These are phyloP conservation scores for Chaetodon auriga DNA, from an alignment of 2,113 vertebrate species.

Conservation along the genomic window DNA sequence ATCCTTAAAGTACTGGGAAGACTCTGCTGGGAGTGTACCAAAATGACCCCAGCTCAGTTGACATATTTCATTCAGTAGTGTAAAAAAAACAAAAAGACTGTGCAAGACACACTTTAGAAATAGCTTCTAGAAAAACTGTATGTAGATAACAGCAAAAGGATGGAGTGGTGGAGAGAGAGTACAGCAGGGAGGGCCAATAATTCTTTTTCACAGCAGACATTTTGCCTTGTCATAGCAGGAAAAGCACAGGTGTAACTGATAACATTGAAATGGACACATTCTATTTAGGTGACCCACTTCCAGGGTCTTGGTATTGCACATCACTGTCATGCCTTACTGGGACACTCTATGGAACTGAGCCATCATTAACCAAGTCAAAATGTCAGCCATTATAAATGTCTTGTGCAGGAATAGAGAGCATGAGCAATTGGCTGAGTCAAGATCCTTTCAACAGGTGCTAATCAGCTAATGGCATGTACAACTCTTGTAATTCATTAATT, in stretches of 20 bases:
- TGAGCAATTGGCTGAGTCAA: constrained; percentile 1
- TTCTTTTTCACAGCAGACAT: background rate
- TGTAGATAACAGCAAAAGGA: background rate
- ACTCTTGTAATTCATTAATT: background rate
- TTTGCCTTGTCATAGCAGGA: background rate
- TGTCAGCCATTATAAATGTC: background rate
- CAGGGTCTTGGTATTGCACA: background rate
- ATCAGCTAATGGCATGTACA: constrained; percentile 13
- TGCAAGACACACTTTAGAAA: constrained; percentile 32
- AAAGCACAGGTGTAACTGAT: background rate
- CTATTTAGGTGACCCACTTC: background rate
- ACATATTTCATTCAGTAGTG: constrained; percentile 32
- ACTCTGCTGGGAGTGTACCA: constrained; percentile 21
- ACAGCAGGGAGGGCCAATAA: background rate
- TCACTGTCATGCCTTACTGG: background rate
- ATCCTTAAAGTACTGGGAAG: constrained; percentile 24
- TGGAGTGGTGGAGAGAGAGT: background rate
- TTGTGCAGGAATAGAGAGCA: background rate
- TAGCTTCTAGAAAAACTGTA: background rate
- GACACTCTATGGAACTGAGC: background rate
- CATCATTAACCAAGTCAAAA: background rate
- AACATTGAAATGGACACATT: background rate
- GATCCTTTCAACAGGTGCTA: background rate
- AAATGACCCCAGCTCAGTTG: constrained; percentile 9
- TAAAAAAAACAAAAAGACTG: constrained; percentile 35